Base-by-base conservation (phyloP, 1,140 invertebrate species). In the Parapsyche elsis region DNA sequence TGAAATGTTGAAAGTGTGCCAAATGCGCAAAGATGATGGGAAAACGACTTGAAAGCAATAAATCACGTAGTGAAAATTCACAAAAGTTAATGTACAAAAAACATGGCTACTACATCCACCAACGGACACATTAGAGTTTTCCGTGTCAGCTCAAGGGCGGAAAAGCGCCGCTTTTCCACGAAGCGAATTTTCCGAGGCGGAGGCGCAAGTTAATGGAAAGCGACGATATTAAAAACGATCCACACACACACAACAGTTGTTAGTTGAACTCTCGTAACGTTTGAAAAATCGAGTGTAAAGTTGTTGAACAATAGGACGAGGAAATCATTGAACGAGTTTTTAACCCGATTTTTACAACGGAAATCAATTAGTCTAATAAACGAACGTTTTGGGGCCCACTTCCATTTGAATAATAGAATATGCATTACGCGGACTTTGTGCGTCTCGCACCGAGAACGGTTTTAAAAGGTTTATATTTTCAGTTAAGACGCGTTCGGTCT, bases 51-150 rank as follows among this genome's bases (percentile, higher is more conserved):
- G 53, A 14, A 24, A 76, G 23, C 53, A 49, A 76, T 76, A 76
- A 76, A 76, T 76, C 74, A 76, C 23, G 24, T 7, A 38, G 74
- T 49, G 74, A 7, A 38, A 38, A 38, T 76, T 38, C 46, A 59
- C 49, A 59, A 76, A 76, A 76, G 74, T 59, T 76, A 57, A 59
- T 59, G 74, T 76, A 26, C 19, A 76, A 76, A 75, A 53, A 23
- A 71, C 24, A 71, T 30, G 24, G 21, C 24, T n/a, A 49, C 30
- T 38, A 38, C 71, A 53, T 74, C 71, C 38, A 44, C 16, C 30
- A 30, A 16, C 26, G 24, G 70, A 71, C 70, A 71, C 70, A 45
- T 71, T 71, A 71, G 44, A 74, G 71, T 21, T 49, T 74, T 74
- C 44, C 5, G 46, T 46, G 44, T 74, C 38, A 16, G 71, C 46